Evolutionary conservation across 1,140 invertebrate species (phyloP).

Genomic region (Diorhabda elongata): DNA sequence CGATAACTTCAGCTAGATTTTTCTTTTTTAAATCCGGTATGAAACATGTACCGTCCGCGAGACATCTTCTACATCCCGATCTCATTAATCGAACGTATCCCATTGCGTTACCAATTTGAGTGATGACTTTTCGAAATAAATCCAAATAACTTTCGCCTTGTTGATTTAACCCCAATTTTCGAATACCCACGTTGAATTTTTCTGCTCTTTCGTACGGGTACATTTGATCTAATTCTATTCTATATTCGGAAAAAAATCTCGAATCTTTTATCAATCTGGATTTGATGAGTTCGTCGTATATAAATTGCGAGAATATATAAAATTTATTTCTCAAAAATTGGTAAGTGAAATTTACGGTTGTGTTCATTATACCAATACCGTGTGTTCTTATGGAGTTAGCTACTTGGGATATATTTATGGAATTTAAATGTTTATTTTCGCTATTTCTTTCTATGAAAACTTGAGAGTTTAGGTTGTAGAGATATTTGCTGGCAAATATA

Average conservation of each 20-base stretch:
- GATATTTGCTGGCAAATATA: constrained; percentile 89
- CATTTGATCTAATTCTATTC: constrained; percentile 54
- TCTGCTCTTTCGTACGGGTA: constrained; percentile 89
- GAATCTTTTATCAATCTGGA: constrained; percentile 90
- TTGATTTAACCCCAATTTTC: constrained; percentile 78
- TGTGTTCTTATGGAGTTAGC: constrained; percentile 98
- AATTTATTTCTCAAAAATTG: constrained; percentile 94
- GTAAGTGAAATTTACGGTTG: constrained; percentile 95
- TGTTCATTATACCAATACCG: constrained; percentile 96
- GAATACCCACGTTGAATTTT: constrained; percentile 89
- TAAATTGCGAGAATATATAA: constrained; percentile 93
- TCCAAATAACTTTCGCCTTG: constrained; percentile 89
- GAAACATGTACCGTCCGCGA: constrained; percentile 85
- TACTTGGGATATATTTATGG: constrained; percentile 92
- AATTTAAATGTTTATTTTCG: constrained; percentile 92
- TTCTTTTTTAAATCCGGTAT: constrained; percentile 78
- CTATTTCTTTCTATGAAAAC: constrained; percentile 91
- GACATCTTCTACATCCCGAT: constrained; percentile 89
- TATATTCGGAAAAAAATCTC: constrained; percentile 64
- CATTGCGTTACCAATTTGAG: constrained; percentile 94
- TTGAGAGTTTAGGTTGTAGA: constrained; percentile 97
- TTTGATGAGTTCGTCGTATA: constrained; percentile 98
- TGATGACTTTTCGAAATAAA: constrained; percentile 86
- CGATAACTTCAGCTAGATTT: constrained; percentile 56
- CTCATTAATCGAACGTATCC: constrained; percentile 93